A percentile compares a stretch with the other conserved stretches of the same genome.
Evolutionary conservation across 2,888 invertebrate genomes (phyloP).

Genomic region (Rosalia funebris): DNA sequence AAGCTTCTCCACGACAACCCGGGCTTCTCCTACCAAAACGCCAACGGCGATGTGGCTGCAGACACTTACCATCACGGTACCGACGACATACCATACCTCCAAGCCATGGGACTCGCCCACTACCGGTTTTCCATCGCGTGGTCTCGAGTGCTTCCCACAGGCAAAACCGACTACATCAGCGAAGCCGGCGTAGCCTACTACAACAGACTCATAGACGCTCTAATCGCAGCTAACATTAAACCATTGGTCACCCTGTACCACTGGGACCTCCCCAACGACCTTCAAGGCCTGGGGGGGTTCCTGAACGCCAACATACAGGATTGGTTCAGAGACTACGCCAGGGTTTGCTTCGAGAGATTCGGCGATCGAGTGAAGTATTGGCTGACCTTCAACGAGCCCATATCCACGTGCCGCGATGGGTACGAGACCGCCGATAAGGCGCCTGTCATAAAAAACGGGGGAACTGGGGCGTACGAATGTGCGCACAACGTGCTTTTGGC

Average conservation of each 20-base stretch:
- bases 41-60: conserved; percentile 73
- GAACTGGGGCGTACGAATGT: conserved; percentile 70
- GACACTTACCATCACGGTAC: conserved; percentile 74
- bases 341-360: conserved; percentile 57
- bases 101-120: conserved; percentile 70
- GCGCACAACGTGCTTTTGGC: conserved; percentile 72
- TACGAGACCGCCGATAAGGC: conserved; percentile 60
- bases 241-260: conserved; percentile 67
- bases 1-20: conserved; percentile 58
- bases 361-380: conserved; percentile 62
- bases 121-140: conserved; percentile 80
- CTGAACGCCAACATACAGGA: conserved; percentile 66
- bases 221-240: conserved; percentile 65
- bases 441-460: conserved; percentile 65
- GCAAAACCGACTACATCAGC: conserved; percentile 72
- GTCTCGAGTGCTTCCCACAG: conserved; percentile 77
- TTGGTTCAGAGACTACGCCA: conserved; percentile 68
- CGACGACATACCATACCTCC: conserved; percentile 72
- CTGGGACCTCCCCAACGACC: conserved; percentile 67
- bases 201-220: conserved; percentile 73
- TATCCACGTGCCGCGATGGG: conserved; percentile 49
- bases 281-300: conserved; percentile 63
- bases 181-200: conserved; percentile 78
- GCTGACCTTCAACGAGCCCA: conserved; percentile 69
- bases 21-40: conserved; percentile 2